A percentile compares a stretch with the other conserved stretches of the same genome.
Conservation (phyloP, 2,888 invertebrate species). For the Chymomyza procnemis region DNA sequence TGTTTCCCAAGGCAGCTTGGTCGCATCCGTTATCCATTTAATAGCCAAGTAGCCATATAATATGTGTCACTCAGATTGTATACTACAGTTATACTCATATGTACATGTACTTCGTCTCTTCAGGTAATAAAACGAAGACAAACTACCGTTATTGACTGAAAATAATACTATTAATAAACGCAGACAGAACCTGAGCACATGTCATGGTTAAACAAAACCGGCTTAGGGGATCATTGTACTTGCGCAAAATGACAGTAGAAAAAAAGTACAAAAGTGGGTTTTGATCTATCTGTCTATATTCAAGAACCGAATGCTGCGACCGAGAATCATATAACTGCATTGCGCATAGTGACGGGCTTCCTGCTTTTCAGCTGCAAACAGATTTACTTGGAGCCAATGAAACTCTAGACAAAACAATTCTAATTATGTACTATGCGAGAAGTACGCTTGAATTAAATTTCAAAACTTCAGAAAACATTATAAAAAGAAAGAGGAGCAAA, state of each 20-base stretch:
- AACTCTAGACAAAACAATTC: slow-evolving; percentile 65
- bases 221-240: neutral
- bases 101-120: neutral
- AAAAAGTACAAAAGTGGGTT: neutral
- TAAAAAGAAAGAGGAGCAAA: slow-evolving; percentile 51
- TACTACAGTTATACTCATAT: neutral
- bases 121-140: neutral
- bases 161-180: neutral
- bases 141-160: neutral
- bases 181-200: neutral
- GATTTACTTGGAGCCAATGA: slow-evolving; percentile 45
- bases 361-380: slow-evolving; percentile 39
- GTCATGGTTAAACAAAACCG: neutral
- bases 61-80: neutral
- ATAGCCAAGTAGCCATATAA: neutral
- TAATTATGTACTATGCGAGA: slow-evolving; percentile 58
- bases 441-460: slow-evolving; percentile 71
- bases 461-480: slow-evolving; percentile 35
- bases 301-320: neutral
- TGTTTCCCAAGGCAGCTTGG: no score
- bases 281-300: neutral
- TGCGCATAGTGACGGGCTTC: slow-evolving; percentile 60
- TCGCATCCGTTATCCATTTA: no score
- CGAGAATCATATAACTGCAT: slow-evolving; percentile 9
- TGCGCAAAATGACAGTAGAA: neutral